A percentile compares a stretch with the other conserved stretches of the same genome.
Conservation (phyloP, 2,113 vertebrate species). For the Cyprinodon variegatus region DNA sequence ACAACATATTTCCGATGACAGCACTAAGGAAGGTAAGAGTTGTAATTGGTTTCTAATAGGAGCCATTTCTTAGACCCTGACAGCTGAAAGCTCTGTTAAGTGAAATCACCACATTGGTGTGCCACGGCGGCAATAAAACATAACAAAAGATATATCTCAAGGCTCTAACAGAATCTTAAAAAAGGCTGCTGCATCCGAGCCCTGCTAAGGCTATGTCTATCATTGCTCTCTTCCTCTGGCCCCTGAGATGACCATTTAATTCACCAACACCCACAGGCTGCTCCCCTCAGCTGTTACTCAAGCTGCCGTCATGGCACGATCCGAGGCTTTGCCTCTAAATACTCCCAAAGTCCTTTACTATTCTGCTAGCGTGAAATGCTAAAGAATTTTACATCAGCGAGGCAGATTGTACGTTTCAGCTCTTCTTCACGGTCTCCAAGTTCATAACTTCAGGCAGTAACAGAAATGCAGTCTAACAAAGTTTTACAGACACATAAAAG, state of each 20-base stretch:
- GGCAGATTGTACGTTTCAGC: conserved; percentile 17
- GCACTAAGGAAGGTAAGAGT: background rate
- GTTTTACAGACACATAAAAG: background rate
- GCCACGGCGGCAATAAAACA: background rate
- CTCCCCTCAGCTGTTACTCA: conserved; percentile 49
- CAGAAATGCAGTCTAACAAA: background rate
- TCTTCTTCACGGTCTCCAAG: background rate
- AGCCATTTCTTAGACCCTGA: background rate
- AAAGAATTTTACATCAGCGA: conserved; percentile 17
- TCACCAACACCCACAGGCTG: conserved; percentile 41
- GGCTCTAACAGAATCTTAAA: background rate
- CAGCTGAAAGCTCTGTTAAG: background rate
- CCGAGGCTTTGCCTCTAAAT: conserved; percentile 12
- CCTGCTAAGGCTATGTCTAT: background rate
- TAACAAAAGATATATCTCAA: background rate
- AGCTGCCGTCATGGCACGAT: conserved; percentile 34
- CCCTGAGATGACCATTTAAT: conserved; percentile 19
- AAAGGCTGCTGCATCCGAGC: background rate
- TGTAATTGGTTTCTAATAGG: background rate
- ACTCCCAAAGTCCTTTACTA: background rate
- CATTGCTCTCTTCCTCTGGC: conserved; percentile 21
- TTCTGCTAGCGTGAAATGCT: conserved; percentile 11
- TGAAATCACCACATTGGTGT: background rate
- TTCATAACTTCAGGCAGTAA: conserved; percentile 7
- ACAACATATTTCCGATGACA: background rate